Conservation (phyloP, 1,140 invertebrate genomes). For the Meteorus sp. region DNA sequence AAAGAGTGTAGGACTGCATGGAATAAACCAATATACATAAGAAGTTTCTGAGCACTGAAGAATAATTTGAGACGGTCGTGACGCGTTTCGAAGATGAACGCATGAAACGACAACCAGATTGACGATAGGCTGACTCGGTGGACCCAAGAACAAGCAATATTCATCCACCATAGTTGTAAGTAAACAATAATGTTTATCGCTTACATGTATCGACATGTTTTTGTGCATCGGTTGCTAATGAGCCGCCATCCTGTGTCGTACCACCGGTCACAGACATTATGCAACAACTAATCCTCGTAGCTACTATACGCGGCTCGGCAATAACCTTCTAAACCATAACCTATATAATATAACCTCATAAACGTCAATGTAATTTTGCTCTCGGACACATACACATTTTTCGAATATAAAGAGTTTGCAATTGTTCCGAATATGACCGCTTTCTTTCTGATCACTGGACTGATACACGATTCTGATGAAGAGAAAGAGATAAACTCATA, state of each 20-base stretch:
- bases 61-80: no score
- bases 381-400: no score
- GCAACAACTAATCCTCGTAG: slow-evolving; percentile 33
- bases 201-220: not conserved
- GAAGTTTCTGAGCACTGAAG: not conserved
- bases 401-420: not conserved
- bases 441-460: not conserved
- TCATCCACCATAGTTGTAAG: slow-evolving; percentile 33
- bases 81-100: no score
- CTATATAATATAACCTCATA: slow-evolving; percentile 54
- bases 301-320: slow-evolving; percentile 11
- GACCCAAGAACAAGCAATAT: no score
- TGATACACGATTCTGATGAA: not conserved
- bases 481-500: not conserved
- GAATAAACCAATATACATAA: slow-evolving; percentile 14
- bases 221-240: slow-evolving; percentile 4
- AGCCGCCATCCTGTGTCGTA: slow-evolving; percentile 6
- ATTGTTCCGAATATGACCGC: not conserved
- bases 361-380: slow-evolving; percentile 51
- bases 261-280: slow-evolving; percentile 28
- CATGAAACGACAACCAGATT: no score
- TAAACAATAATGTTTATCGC: slow-evolving; percentile 3
- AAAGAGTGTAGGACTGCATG: slow-evolving; percentile 19
- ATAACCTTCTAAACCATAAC: slow-evolving; percentile 45
- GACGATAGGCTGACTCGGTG: no score